Conservation (phyloP, 2,888 invertebrate species). For the Clunio marinus region DNA sequence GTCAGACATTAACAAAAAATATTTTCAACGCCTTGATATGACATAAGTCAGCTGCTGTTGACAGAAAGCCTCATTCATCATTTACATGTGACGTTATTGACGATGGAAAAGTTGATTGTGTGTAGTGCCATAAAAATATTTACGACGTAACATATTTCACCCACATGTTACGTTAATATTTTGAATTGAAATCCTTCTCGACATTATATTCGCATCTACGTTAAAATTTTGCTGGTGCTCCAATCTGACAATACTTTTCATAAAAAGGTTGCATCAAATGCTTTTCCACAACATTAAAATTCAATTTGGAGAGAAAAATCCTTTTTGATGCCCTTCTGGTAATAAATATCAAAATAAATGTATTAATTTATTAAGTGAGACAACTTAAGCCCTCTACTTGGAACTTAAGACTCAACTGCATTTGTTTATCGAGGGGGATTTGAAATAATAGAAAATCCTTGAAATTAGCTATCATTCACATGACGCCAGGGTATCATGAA, state of each 20-base stretch:
- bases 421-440: neutral
- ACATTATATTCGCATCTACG: neutral
- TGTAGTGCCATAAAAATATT: neutral
- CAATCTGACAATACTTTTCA: too few species aligned
- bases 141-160: neutral
- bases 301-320: slow-evolving; percentile 31
- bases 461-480: slow-evolving; percentile 46
- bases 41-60: slow-evolving; percentile 17
- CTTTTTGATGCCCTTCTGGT: slow-evolving; percentile 2
- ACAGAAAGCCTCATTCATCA: slow-evolving; percentile 25
- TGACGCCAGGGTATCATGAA: slow-evolving; percentile 3
- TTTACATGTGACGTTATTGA: slow-evolving; percentile 15
- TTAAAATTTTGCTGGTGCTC: neutral
- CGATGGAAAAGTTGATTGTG: neutral
- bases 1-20: too few species aligned
- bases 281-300: slow-evolving; percentile 37
- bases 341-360: slow-evolving; percentile 36
- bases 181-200: neutral
- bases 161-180: neutral
- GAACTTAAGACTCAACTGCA: neutral
- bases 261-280: neutral
- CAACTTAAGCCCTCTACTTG: slow-evolving; percentile 44
- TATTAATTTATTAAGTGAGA: slow-evolving; percentile 40
- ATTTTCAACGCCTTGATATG: too few species aligned
- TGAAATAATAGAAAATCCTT: slow-evolving; percentile 41